Base-by-base conservation (phyloP, 2,797 vertebrate genomes). In the Botia kubotai region DNA sequence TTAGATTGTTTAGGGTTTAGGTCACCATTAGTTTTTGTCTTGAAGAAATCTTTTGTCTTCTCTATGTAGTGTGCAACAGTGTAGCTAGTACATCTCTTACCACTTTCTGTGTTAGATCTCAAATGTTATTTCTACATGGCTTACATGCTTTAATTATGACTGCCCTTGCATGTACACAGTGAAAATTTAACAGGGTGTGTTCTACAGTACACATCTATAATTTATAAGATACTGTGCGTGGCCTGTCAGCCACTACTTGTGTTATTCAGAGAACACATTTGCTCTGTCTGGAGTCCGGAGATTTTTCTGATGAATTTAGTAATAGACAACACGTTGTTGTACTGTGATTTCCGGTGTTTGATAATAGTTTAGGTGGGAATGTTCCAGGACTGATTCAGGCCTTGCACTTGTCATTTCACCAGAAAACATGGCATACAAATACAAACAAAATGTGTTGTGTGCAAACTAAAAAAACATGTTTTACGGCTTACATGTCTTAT, bases 401-500 rank as follows among this genome's bases (percentile, higher is more conserved):
- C 19, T 3, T 21, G 14, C 26, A 36, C 43, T 53, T 36, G 29
- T 67, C 48, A 26, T 57, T 57, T 69, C 43, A 5, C 55, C 55
- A 65, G 62, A 23, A 12, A 72, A 69, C 60, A 66, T 29, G 53
- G n/a, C 72, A 52, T 29, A 62, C 19, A 77, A 67, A 46, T 23
- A 73, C 53, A 68, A 36, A 53, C 26, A 78, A 73, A 75, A 69
- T 1, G 39, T 72, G 67, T 75, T 70, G 65, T 43, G 50, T 72
- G 36, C 46, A 58, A 83, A 82, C 67, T 46, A 52, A 73, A 65
- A 6, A 39, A 58, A 16, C 14, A 65, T 60, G 75, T 43, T 46
- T 3, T 80, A 74, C 88, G 48, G 89, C 39, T 82, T 48, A 63
- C 66, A 55, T 72, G 73, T 68, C 19, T 69, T 39, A 8, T 39